Conservation (phyloP, 2,113 vertebrate species). For the Callipepla californica region DNA sequence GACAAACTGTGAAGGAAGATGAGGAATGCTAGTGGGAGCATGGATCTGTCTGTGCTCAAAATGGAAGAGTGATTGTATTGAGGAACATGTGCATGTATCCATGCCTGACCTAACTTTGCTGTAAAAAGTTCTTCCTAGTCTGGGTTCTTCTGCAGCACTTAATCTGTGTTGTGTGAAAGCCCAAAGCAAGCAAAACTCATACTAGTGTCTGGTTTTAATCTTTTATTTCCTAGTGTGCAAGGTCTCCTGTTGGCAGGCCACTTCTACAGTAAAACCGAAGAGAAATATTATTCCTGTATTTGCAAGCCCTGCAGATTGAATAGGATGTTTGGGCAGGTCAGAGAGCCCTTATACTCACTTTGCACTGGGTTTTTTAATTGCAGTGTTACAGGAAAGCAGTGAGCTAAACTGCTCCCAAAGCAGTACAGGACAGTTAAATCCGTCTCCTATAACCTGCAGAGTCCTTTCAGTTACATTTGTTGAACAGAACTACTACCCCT, state of each 20-base stretch:
- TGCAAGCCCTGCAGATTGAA: neutral
- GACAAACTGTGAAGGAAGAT: neutral
- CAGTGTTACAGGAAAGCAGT: neutral
- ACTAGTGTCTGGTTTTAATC: neutral
- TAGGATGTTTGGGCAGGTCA: neutral
- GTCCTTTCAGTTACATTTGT: neutral
- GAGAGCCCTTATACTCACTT: neutral
- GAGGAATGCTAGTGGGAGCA: neutral
- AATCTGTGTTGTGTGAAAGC: neutral
- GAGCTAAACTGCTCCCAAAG: neutral
- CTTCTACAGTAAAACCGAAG: neutral
- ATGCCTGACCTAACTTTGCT: neutral
- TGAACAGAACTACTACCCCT: neutral
- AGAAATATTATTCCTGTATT: neutral
- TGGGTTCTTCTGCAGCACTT: neutral
- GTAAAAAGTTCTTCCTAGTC: neutral
- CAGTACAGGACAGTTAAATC: neutral
- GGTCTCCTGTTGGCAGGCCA: neutral
- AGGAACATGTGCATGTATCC: neutral
- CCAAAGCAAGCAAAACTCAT: neutral
- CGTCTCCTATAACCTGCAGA: neutral
- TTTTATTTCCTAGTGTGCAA: neutral
- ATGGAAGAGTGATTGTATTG: neutral
- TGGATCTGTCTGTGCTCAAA: neutral
- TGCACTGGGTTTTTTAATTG: neutral